These are phyloP conservation scores for Oplegnathus fasciatus DNA, from an alignment of 2,113 vertebrate species.

Conservation along the genomic window DNA sequence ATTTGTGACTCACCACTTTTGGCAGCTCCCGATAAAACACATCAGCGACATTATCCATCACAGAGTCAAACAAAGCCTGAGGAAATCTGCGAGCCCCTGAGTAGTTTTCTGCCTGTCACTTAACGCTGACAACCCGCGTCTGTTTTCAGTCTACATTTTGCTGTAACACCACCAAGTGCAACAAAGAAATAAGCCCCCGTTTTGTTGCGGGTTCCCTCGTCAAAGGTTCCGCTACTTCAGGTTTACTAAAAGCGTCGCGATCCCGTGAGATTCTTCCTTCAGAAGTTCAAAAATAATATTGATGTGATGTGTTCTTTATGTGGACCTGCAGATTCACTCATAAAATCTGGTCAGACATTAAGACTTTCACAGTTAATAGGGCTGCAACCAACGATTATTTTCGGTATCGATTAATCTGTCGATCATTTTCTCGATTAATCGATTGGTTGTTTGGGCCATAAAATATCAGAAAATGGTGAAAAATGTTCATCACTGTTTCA, in stretches of 20 bases:
- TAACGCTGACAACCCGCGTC: not conserved
- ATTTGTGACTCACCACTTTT: slow-evolving; percentile 81
- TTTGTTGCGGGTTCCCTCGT: too few species aligned
- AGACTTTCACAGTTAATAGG: too few species aligned
- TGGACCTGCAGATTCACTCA: too few species aligned
- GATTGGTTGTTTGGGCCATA: too few species aligned
- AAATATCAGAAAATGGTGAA: too few species aligned
- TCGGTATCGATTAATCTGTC: too few species aligned
- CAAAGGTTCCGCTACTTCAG: slow-evolving; percentile 48
- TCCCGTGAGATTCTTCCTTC: not conserved
- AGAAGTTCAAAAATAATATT: too few species aligned
- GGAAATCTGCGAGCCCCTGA: not conserved
- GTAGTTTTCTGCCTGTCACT: not conserved
- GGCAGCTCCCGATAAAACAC: slow-evolving; percentile 81
- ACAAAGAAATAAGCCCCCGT: slow-evolving; percentile 48
- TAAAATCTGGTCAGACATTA: too few species aligned
- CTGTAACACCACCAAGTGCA: slow-evolving; percentile 62
- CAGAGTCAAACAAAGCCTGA: not conserved
- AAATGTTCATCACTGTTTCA: too few species aligned
- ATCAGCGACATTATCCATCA: slow-evolving; percentile 75
- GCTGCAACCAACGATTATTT: too few species aligned
- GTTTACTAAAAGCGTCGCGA: not conserved
- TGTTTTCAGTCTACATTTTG: slow-evolving; percentile 76
- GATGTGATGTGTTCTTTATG: too few species aligned
- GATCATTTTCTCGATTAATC: too few species aligned